A percentile compares a stretch with the other conserved stretches of the same genome.
Evolutionary conservation across 2,797 vertebrate species (phyloP).

Genomic region (Acridotheres tristis): DNA sequence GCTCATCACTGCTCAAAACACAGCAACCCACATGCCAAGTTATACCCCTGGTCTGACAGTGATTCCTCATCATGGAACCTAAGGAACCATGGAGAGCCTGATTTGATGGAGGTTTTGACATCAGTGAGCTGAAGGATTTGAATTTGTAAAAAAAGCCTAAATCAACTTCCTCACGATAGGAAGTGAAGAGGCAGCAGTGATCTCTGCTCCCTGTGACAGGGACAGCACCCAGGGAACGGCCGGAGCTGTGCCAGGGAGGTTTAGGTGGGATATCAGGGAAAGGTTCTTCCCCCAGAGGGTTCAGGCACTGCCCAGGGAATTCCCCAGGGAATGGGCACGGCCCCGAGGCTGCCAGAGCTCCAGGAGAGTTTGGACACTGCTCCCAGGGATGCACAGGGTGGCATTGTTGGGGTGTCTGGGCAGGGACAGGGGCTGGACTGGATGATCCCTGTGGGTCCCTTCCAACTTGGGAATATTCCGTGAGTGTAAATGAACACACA

Average conservation of each 20-base stretch:
- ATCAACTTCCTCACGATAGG: too few relatives aligned
- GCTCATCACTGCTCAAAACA: background rate
- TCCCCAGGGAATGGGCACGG: background rate
- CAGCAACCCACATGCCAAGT: background rate
- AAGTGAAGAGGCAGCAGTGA: background rate
- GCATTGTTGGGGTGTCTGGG: background rate
- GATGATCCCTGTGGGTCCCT: accelerated
- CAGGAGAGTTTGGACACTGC: background rate
- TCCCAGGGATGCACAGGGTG: background rate
- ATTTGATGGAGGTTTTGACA: background rate
- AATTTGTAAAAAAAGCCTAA: background rate
- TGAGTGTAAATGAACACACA: background rate
- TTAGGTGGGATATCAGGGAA: accelerated
- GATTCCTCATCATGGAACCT: background rate
- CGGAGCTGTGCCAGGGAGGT: background rate
- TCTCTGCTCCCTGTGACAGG: too few relatives aligned
- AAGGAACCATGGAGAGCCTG: background rate
- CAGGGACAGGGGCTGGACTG: accelerated
- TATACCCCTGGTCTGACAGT: background rate
- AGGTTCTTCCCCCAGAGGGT: background rate
- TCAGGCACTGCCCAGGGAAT: background rate
- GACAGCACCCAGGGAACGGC: accelerated
- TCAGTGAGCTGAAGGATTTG: background rate
- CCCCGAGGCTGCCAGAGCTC: background rate
- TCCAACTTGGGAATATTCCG: accelerated